Evolutionary conservation across 2,888 invertebrate genomes (phyloP).

Genomic region (Notocelia uddmanniana): DNA sequence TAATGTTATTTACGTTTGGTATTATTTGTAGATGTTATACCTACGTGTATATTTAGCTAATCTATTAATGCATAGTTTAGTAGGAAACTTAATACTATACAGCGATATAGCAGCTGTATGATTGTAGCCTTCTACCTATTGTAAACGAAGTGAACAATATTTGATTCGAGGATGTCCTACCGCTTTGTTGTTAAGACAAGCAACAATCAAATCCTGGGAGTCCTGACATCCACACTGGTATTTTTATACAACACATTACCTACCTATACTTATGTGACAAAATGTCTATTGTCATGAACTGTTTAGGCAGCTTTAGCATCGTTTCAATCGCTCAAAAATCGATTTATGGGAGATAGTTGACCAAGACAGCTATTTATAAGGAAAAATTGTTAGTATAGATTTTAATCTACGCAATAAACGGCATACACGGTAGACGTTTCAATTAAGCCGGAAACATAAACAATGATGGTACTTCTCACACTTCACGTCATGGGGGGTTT

Average conservation of each 20-base stretch:
- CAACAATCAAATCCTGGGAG: not conserved
- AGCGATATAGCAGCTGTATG: too few relatives aligned
- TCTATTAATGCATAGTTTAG: not conserved
- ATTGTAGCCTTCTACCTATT: too few relatives aligned
- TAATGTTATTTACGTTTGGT: conserved; percentile 30
- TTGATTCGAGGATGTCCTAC: not conserved
- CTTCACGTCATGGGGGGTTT: conserved; percentile 42
- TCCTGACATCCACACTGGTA: not conserved
- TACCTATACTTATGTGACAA: too few relatives aligned
- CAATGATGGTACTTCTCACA: conserved; percentile 38
- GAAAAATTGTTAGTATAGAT: conserved; percentile 14
- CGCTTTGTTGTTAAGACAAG: not conserved
- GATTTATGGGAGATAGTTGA: conserved; percentile 10
- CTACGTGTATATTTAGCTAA: too few relatives aligned
- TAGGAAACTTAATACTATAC: too few relatives aligned
- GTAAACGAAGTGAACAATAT: too few relatives aligned
- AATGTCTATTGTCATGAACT: not conserved
- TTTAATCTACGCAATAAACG: conserved; percentile 33
- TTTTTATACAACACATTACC: not conserved
- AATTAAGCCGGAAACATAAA: conserved; percentile 41
- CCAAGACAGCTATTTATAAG: conserved; percentile 26
- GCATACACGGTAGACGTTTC: conserved; percentile 22
- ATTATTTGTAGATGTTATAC: not conserved
- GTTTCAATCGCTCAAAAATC: not conserved
- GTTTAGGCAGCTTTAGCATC: conserved; percentile 1